Evolutionary conservation across 1,140 invertebrate genomes (phyloP), one percentile per base, ranked within the genome.

Genomic region (Thaumatotibia leucotreta): DNA sequence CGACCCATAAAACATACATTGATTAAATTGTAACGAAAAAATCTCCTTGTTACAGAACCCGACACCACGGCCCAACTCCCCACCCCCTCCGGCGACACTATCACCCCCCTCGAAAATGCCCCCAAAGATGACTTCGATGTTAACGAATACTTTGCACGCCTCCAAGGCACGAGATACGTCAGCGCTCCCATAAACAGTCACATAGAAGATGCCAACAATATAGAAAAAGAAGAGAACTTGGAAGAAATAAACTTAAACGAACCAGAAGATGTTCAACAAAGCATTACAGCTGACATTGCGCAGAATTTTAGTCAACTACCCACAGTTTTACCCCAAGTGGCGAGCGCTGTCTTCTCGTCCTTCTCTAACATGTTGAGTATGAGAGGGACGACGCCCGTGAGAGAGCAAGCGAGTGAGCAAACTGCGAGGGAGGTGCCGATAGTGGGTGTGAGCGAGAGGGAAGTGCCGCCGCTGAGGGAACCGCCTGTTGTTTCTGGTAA

Each of bases 321-420:
- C 0, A 88, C 82, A 0, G 90, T 92, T 10, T 63, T 92, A 49
- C 93, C 93, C 2, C 89, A 92, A 67, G 92, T 93, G 4, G 93
- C 93, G 0, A 93, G 92, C 29, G 92, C 91, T 23, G 93, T 93
- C 0, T 92, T 93, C 63, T 92, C 91, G 2, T 93, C 92, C 3
- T 93, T 93, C 70, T 93, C 92, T 0, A 93, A 89, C 64, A 92
- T 93, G 79, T 64, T 91, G 50, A 91, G 66, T 63, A 68, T 80
- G 69, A 90, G 88, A 65, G 81, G 80, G n/a, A 86, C 87, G 20
- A 87, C 80, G 0, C 82, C 84, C 20, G 85, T 82, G 68, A 79
- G 73, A n/a, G n/a, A n/a, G n/a, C n/a, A n/a, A n/a, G n/a, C n/a
- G n/a, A n/a, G n/a, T n/a, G n/a, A n/a, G n/a, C n/a, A n/a, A n/a